Evolutionary conservation across 2,113 vertebrate species (phyloP).

Genomic region (Burhinus bistriatus): DNA sequence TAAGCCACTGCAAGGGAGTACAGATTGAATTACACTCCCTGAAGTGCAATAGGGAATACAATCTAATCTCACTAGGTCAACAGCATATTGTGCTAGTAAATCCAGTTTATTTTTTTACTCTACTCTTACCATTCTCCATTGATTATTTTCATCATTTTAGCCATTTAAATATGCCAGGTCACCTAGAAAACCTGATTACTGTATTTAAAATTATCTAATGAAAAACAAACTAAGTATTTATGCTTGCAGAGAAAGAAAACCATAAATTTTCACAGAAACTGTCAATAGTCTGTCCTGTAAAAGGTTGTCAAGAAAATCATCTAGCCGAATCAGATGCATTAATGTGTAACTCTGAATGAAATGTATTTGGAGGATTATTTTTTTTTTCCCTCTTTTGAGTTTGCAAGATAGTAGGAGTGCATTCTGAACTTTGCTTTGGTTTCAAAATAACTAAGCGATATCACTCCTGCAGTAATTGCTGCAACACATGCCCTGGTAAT

Average conservation of each 20-base stretch:
- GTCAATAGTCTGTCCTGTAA: not conserved
- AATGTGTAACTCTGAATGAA: not conserved
- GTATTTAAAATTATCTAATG: conserved; percentile 57
- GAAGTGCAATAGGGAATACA: conserved; percentile 44
- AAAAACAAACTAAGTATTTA: conserved; percentile 19
- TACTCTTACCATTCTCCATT: conserved; percentile 38
- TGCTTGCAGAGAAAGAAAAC: not conserved
- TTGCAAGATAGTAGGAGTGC: not conserved
- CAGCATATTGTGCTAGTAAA: conserved; percentile 44
- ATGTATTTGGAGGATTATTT: not conserved
- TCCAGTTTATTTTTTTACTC: conserved; percentile 56
- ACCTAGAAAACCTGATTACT: conserved; percentile 53
- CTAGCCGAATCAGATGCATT: not conserved
- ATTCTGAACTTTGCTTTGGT: not conserved
- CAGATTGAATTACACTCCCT: conserved; percentile 60
- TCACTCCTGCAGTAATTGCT: not conserved
- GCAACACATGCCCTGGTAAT: not conserved
- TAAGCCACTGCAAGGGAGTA: conserved; percentile 1
- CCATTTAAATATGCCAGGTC: conserved; percentile 48
- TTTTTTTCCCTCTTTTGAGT: not conserved
- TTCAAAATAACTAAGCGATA: not conserved
- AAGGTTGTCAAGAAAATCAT: not conserved
- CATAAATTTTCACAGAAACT: not conserved
- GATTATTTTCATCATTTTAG: conserved; percentile 64
- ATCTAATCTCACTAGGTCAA: conserved; percentile 62